phyloP scores from a whole-genome alignment of 2,888 invertebrate genomes.

The Macrosiphum euphorbiae region DNA sequence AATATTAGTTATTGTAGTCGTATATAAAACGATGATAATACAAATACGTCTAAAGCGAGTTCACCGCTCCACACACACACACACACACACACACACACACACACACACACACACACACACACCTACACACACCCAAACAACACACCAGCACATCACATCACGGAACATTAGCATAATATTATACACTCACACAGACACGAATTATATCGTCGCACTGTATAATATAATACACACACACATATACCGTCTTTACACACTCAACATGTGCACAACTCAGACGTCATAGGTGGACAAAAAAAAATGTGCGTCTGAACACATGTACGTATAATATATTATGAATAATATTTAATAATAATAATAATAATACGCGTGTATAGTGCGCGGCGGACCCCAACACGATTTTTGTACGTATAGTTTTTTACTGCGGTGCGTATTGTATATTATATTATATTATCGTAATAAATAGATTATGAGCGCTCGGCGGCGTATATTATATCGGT shows the following conservation, averaged over 20 bases:
- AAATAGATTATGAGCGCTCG: background rate
- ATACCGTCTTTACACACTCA: background rate
- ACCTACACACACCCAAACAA: background rate
- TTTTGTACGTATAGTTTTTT: conserved; percentile 11
- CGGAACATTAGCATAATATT: conserved; percentile 19
- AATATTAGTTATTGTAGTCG: background rate
- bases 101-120: background rate
- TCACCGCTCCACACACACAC: background rate
- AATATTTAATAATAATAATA: background rate
- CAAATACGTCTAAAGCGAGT: conserved; percentile 3
- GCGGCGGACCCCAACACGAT: conserved; percentile 44
- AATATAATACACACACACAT: background rate
- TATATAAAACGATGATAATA: background rate
- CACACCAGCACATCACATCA: background rate
- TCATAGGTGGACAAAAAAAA: conserved; percentile 43
- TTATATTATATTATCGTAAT: background rate
- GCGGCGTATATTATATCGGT: background rate
- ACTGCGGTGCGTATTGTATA: background rate
- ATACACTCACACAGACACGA: background rate
- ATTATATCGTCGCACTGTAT: background rate
- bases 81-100: background rate
- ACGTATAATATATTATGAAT: background rate
- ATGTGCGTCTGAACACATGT: conserved; percentile 59
- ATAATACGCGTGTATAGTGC: background rate
- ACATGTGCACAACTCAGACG: conserved; percentile 15